Base-by-base conservation (phyloP, 2,888 invertebrate genomes). In the Trileptium ribeirensis region DNA sequence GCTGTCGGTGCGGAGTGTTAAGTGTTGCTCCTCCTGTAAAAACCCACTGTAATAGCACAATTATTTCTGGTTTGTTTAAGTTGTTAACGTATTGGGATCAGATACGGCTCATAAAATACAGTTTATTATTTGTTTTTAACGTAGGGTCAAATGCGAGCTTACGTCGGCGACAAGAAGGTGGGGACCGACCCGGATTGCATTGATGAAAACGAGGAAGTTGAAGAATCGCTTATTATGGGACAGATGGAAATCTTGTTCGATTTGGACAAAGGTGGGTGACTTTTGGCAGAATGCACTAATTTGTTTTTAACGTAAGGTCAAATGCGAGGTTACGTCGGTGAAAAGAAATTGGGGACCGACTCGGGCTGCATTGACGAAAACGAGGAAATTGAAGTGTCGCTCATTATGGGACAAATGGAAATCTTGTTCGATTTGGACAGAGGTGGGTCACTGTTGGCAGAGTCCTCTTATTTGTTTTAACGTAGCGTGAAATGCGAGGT, bases 171-270 rank as follows among this genome's bases (percentile, higher is more conserved):
- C 29, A 67, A 37, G 8, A n/a, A 64, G 37, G 39, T 75, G 24
- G 3, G 36, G 2, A 31, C 40, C 39, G 31, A 78, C n/a, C 29
- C 33, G 2, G 37, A 36, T 38, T n/a, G 24, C 33, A 24, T n/a
- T 3, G 79, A 34, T 29, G 80, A 80, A 39, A 24, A 29, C 33
- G 64, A 3, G 64, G 19, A 34, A 37, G 8, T 75, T 70, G 80
- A 80, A 29, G 75, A 80, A 38, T 37, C 75, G 29, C 15, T 78
- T 15, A 51, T 80, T 19, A 80, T 38, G 39, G 31, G 19, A 33
- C 37, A 38, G 29, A 80, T 75, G 74, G 80, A 78, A 38, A 40
- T 29, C 38, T 36, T 80, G 80, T 80, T 80, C 37, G 80, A 77
- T 31, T 15, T 8, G 51, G 67, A 39, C 40, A 51, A 51, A 51